A percentile compares a stretch with the other conserved stretches of the same genome.
These are phyloP conservation scores for Drosophila simulans DNA, from an alignment of 1,140 invertebrate genomes.

Conservation along the genomic window DNA sequence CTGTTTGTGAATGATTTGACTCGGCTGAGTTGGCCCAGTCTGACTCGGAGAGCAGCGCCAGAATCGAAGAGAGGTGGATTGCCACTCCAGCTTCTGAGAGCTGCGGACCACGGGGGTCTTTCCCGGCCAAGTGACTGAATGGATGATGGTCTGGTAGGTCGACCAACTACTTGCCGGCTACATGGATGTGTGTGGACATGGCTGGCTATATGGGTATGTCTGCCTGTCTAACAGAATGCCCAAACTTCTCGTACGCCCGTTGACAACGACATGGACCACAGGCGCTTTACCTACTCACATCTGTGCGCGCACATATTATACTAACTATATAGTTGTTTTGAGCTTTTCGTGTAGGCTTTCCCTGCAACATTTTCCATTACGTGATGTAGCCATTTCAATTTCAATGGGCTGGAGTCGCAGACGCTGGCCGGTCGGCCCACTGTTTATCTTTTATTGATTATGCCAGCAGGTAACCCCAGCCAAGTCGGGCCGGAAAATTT, in stretches of 20 bases:
- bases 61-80: neutral
- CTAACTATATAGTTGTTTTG: conserved; percentile 7
- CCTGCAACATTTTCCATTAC: conserved; percentile 72
- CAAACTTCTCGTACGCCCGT: conserved; percentile 57
- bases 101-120: conserved; percentile 45
- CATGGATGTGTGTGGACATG: conserved; percentile 1
- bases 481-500: conserved; percentile 62
- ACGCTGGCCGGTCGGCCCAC: conserved; percentile 49
- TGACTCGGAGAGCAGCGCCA: conserved; percentile 7
- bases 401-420: conserved; percentile 45
- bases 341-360: conserved; percentile 52
- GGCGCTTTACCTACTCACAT: conserved; percentile 15
- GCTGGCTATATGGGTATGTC: conserved; percentile 10
- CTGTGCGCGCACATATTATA: neutral
- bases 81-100: conserved; percentile 28
- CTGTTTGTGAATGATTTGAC: conserved; percentile 58
- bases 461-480: conserved; percentile 66
- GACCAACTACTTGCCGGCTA: conserved; percentile 39
- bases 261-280: conserved; percentile 43
- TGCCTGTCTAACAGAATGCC: conserved; percentile 53
- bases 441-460: conserved; percentile 79
- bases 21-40: conserved; percentile 14
- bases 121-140: conserved; percentile 31
- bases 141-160: conserved; percentile 30
- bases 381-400: conserved; percentile 65